Conservation (phyloP, 2,797 vertebrate species). For the Hippopotamyrus pictus region DNA sequence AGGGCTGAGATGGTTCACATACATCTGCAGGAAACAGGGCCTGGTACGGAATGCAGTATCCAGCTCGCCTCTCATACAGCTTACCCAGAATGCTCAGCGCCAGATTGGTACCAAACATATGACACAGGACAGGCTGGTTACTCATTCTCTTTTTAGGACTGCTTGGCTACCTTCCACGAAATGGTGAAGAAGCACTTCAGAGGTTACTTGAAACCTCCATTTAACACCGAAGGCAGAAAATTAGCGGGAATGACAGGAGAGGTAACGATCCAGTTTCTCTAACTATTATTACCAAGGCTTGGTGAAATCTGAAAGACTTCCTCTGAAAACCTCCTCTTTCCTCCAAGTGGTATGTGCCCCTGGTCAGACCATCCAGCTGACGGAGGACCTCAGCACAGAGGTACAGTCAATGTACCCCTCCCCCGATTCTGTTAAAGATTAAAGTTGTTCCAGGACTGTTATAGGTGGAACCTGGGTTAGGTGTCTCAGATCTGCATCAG, state of each 20-base stretch:
- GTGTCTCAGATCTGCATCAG: background rate
- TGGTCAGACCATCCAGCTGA: slow-evolving; percentile 49
- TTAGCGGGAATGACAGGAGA: slow-evolving; percentile 56
- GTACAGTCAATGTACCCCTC: background rate
- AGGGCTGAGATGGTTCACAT: slow-evolving; percentile 55
- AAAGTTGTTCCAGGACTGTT: background rate
- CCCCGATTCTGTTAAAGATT: background rate
- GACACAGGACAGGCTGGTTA: background rate
- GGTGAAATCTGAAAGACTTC: background rate
- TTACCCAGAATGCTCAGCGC: background rate
- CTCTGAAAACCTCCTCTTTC: slow-evolving; percentile 6
- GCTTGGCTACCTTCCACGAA: slow-evolving; percentile 50
- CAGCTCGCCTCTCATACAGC: background rate
- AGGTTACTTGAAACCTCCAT: slow-evolving; percentile 57
- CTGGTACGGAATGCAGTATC: slow-evolving; percentile 27
- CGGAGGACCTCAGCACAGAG: slow-evolving; percentile 4
- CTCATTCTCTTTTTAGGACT: slow-evolving; percentile 38
- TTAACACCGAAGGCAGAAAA: slow-evolving; percentile 52
- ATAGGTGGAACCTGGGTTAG: background rate
- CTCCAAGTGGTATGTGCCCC: slow-evolving; percentile 54
- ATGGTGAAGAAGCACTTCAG: slow-evolving; percentile 56
- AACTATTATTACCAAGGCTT: background rate
- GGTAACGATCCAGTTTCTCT: slow-evolving; percentile 31
- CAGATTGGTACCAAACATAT: background rate
- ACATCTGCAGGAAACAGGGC: slow-evolving; percentile 49